Evolutionary conservation across 2,797 vertebrate species (phyloP), one percentile per base, ranked within the genome.

Genomic region (Poecile montanus): DNA sequence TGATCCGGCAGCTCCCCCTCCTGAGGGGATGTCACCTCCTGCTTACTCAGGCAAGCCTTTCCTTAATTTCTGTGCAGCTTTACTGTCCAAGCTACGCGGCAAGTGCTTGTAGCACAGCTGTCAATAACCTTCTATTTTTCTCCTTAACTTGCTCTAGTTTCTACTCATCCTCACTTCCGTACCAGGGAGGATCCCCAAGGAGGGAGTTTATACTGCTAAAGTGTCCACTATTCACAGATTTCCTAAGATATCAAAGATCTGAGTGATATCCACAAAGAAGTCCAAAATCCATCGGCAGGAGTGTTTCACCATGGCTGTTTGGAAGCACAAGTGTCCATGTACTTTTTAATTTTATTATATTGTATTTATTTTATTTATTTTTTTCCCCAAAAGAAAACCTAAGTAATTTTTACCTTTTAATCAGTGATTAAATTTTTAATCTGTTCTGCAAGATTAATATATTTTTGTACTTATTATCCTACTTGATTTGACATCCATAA

Each of bases 11-110:
- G 44, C 23, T 57, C 12, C 5, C 44, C 6, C 14, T 48, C 62
- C 63, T 11, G 23, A 58, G 65, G 30, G 27, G 16, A 5, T 2
- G 19, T 5, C 16, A 0, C 27, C 16, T 3, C 4, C 10, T 4
- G 11, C 36, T 26, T 1, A 0, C 0, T 23, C 47, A 16, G 8
- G 13, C 40, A 5, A 26, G 27, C 36, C 7, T 32, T 22, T 5
- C 27, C 19, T 15, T 12, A 1, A 2, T 1, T 4, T 12, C 6
- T 3, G 0, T 2, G 20, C 38, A 2, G 4, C 8, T 29, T 63
- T 6, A 2, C 16, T 1, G 0, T 2, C 34, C 32, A 1, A 51
- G 22, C 34, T 20, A 1, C 26, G 1, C 16, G 10, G 16, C 15
- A 2, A 13, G 17, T 6, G 15, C 36, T 21, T 21, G 18, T 2